phyloP scores from a whole-genome alignment of 2,113 vertebrate genomes.

The Eulacestoma nigropectus region DNA sequence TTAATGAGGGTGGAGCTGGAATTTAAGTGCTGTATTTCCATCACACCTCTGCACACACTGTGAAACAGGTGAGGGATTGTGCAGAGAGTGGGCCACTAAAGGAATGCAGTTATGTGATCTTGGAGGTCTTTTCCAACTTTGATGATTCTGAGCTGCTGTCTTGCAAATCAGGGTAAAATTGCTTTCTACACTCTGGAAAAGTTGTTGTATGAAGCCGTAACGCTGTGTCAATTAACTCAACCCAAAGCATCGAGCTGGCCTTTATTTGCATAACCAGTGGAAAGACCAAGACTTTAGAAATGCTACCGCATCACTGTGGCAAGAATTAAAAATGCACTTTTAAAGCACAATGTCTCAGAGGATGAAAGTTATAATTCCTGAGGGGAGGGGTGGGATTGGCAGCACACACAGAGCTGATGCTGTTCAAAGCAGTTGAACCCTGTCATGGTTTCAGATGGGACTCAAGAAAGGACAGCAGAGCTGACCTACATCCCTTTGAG shows the following conservation, averaged over 20 bases:
- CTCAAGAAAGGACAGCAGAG: background rate
- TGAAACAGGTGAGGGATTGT: background rate
- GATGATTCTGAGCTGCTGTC: background rate
- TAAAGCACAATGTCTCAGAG: background rate
- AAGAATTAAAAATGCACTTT: background rate
- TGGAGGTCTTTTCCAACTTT: background rate
- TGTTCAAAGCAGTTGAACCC: background rate
- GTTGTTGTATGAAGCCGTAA: background rate
- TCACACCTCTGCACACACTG: background rate
- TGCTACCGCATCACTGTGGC: background rate
- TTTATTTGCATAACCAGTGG: background rate
- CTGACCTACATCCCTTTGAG: background rate
- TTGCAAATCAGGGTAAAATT: background rate
- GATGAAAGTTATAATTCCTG: background rate
- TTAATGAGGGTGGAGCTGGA: background rate
- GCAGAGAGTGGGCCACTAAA: background rate
- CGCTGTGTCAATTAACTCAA: background rate
- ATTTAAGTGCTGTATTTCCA: background rate
- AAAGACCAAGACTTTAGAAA: background rate
- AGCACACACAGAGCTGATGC: background rate
- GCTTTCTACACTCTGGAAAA: background rate
- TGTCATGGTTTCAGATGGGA: background rate
- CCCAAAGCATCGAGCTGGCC: background rate
- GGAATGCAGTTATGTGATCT: background rate
- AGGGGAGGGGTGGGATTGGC: background rate